A percentile compares a stretch with the other conserved stretches of the same genome.
phyloP scores from a whole-genome alignment of 2,797 vertebrate species.

The Gymnothorax javanicus region DNA sequence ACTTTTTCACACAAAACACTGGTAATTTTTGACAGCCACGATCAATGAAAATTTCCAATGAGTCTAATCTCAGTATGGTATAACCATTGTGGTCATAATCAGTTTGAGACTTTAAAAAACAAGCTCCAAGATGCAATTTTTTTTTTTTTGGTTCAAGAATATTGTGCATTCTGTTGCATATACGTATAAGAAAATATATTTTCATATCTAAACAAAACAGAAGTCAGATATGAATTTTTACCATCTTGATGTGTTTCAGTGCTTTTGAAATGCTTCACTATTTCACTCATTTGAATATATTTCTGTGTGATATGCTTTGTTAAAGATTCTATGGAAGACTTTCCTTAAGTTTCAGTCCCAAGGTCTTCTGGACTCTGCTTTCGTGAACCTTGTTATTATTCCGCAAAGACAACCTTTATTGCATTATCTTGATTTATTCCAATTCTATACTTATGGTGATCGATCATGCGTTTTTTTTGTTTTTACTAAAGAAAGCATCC shows the following conservation, averaged over 20 bases:
- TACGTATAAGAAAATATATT: background rate
- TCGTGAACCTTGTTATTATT: background rate
- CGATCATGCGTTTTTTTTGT: too few species aligned
- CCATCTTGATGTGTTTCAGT: background rate
- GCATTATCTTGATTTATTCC: background rate
- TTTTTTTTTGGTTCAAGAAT: background rate
- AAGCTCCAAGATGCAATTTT: background rate
- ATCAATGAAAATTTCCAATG: background rate
- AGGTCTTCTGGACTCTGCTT: background rate
- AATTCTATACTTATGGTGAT: background rate
- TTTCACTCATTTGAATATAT: background rate
- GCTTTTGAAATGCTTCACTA: background rate
- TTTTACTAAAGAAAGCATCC: too few species aligned
- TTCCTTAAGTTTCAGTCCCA: background rate
- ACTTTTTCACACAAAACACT: background rate
- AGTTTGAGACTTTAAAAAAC: background rate
- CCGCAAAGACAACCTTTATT: background rate
- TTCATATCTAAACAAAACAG: background rate
- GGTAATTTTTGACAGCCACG: background rate
- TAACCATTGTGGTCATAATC: background rate
- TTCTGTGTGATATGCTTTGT: background rate
- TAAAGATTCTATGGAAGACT: background rate
- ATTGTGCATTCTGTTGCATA: background rate
- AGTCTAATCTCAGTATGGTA: background rate
- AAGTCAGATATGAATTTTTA: background rate